A percentile compares a stretch with the other conserved stretches of the same genome.
phyloP scores from a whole-genome alignment of 2,797 vertebrate species.

The Thamnophis elegans region DNA sequence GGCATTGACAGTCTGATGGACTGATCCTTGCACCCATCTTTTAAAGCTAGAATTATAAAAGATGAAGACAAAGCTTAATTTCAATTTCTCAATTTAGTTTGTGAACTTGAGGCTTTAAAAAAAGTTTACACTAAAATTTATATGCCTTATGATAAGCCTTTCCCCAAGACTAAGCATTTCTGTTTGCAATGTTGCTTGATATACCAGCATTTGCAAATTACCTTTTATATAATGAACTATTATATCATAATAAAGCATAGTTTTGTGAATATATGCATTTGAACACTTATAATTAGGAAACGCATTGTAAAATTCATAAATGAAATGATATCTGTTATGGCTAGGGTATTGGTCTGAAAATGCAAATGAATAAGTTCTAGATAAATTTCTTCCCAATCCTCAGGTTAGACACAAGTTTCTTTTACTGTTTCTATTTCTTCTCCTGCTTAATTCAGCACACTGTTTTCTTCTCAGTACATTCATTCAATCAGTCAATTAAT shows the following conservation, averaged over 20 bases:
- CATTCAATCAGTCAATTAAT: not conserved
- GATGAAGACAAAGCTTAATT: not conserved
- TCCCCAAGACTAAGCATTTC: not conserved
- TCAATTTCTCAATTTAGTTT: not conserved
- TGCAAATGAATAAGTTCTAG: not conserved
- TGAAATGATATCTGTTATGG: not conserved
- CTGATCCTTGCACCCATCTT: not conserved
- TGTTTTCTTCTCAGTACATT: not conserved
- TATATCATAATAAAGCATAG: not conserved
- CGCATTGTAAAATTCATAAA: not conserved
- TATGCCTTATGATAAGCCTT: not conserved
- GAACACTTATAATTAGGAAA: not conserved
- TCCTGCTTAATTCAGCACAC: not conserved
- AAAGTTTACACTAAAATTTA: not conserved
- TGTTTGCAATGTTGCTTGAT: not conserved
- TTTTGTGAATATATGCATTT: not conserved
- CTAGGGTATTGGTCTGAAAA: not conserved
- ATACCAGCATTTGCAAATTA: not conserved
- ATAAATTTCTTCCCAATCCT: not conserved
- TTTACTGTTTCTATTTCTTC: not conserved
- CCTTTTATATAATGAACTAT: not conserved
- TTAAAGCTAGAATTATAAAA: not conserved
- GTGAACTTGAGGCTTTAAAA: not conserved
- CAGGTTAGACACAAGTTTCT: not conserved
- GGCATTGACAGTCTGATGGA: not conserved